Evolutionary conservation across 2,113 vertebrate genomes (phyloP).

Genomic region (Ceratotherium simum): DNA sequence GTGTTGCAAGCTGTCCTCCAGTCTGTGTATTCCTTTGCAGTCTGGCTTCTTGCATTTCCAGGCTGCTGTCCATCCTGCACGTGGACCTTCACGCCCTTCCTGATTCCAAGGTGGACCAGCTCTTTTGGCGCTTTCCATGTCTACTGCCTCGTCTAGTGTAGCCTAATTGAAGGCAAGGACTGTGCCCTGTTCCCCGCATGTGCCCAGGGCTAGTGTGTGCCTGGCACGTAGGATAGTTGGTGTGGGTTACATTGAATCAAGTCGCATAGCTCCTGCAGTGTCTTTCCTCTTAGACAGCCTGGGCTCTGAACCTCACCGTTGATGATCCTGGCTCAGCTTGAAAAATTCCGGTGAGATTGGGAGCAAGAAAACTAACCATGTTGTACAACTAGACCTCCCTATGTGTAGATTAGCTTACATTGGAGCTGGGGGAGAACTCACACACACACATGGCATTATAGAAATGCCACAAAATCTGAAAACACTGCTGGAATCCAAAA

Average conservation of each 20-base stretch:
- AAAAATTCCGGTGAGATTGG: neutral
- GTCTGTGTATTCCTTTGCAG: accelerated
- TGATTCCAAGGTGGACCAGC: neutral
- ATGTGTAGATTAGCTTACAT: accelerated
- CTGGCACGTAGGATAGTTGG: accelerated
- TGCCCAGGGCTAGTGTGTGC: neutral
- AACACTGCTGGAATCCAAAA: accelerated
- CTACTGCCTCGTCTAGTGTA: accelerated
- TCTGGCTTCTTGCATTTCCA: neutral
- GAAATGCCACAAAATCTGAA: accelerated
- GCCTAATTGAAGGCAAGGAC: accelerated
- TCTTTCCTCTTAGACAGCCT: neutral
- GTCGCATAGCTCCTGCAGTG: neutral
- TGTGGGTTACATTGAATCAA: accelerated
- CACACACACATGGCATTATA: accelerated
- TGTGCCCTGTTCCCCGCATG: neutral
- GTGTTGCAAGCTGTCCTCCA: accelerated
- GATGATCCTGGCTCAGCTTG: neutral
- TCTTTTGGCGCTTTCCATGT: accelerated
- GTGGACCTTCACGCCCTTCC: neutral
- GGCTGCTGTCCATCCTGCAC: accelerated
- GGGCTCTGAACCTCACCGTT: too few relatives aligned
- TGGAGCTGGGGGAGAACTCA: too few relatives aligned
- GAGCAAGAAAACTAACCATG: accelerated
- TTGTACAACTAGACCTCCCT: accelerated